Evolutionary conservation across 2,113 vertebrate species (phyloP).

Genomic region (Malurus alboscapulatus): DNA sequence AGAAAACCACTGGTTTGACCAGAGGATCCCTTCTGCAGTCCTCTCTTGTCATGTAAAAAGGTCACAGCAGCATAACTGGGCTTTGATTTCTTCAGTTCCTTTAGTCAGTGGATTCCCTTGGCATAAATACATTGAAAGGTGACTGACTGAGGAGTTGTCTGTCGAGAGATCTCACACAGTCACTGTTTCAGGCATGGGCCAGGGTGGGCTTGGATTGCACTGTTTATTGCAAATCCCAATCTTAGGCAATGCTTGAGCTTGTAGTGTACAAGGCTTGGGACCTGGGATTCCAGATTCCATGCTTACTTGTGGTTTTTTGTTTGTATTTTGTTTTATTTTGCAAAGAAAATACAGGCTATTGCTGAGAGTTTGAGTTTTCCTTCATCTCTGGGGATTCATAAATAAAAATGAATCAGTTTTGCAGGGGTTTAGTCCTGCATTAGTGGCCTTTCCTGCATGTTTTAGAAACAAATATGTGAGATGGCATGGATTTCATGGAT

Average conservation of each 20-base stretch:
- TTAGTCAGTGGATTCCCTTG: neutral
- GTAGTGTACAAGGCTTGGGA: neutral
- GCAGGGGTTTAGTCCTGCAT: neutral
- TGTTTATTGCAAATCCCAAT: neutral
- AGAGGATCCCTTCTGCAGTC: neutral
- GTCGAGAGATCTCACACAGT: neutral
- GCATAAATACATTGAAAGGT: neutral
- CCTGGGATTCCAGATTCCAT: neutral
- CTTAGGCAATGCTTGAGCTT: neutral
- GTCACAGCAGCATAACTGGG: neutral
- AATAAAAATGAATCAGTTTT: neutral
- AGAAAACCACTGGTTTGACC: neutral
- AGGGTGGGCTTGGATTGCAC: neutral
- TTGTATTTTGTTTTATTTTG: neutral
- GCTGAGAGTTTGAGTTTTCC: neutral
- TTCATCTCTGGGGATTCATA: neutral
- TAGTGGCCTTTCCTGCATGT: neutral
- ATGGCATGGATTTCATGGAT: neutral
- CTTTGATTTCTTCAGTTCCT: neutral
- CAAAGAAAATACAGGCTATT: neutral
- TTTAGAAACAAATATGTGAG: neutral
- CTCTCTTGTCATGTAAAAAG: neutral
- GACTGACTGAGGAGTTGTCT: neutral
- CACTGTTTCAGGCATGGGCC: neutral
- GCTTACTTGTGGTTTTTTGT: neutral